These are phyloP conservation scores for Synanthedon andrenaeformis DNA, from an alignment of 2,888 invertebrate species.

Conservation along the genomic window DNA sequence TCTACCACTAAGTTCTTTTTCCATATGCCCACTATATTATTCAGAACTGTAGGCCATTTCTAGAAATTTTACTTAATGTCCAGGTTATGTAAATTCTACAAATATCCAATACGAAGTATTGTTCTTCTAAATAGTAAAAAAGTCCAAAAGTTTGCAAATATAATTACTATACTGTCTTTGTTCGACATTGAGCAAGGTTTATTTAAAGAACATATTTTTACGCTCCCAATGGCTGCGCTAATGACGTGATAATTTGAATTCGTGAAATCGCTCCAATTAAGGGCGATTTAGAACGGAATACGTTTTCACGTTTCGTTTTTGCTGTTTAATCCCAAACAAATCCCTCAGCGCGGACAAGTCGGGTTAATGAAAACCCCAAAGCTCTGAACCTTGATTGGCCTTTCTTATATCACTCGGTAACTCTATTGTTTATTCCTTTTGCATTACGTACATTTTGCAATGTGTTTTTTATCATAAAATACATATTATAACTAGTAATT, in stretches of 20 bases:
- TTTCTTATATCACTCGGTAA: slow-evolving; percentile 1
- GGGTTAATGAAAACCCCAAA: slow-evolving; percentile 9
- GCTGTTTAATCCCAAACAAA: slow-evolving; percentile 9
- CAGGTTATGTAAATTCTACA: too few species aligned
- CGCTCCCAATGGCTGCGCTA: slow-evolving; percentile 4
- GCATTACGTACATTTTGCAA: neutral
- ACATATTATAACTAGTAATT: too few species aligned
- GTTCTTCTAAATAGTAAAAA: too few species aligned
- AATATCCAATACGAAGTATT: too few species aligned
- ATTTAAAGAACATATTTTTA: neutral
- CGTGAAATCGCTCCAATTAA: slow-evolving; percentile 8
- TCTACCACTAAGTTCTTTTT: too few species aligned
- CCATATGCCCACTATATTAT: too few species aligned
- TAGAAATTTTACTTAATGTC: too few species aligned
- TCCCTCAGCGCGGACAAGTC: slow-evolving; percentile 13
- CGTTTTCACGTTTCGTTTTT: slow-evolving; percentile 6
- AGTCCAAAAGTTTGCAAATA: neutral
- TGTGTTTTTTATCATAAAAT: neutral
- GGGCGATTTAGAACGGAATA: slow-evolving; percentile 5
- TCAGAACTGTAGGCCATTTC: too few species aligned
- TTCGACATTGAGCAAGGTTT: neutral
- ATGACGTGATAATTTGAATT: slow-evolving; percentile 5
- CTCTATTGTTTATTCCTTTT: neutral
- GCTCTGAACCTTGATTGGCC: slow-evolving; percentile 6
- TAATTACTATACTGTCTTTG: neutral